Percentiles rank a stretch among this genome's conserved stretches.
These are phyloP conservation scores for Hyperoplus immaculatus DNA, from an alignment of 2,797 vertebrate species.

Conservation along the genomic window DNA sequence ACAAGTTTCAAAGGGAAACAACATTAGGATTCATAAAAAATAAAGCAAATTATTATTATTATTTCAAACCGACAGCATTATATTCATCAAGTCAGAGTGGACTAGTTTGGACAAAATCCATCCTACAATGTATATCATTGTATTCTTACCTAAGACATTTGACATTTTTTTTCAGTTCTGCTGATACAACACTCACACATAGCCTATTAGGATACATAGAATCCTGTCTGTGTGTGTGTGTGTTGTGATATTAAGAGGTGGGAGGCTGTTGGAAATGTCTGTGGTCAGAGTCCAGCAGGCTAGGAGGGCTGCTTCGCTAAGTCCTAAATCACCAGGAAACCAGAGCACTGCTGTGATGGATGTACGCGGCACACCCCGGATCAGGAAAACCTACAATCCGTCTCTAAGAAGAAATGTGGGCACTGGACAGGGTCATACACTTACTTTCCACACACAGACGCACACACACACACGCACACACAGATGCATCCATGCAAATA, in stretches of 20 bases:
- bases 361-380: conserved; percentile 74
- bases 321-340: conserved; percentile 81
- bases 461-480: conserved; percentile 25
- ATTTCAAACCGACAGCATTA: not conserved
- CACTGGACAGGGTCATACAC: conserved; percentile 46
- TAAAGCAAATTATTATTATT: not conserved
- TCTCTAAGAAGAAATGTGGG: conserved; percentile 66
- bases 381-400: conserved; percentile 68
- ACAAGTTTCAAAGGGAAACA: not conserved
- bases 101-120: not conserved
- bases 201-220: not conserved
- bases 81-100: not conserved
- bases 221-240: conserved; percentile 11
- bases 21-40: not conserved
- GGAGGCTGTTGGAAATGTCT: conserved; percentile 65
- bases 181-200: conserved; percentile 5
- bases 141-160: not conserved
- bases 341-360: conserved; percentile 69
- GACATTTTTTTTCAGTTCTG: not conserved
- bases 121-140: not conserved
- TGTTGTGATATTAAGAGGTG: conserved; percentile 47
- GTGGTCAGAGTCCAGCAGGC: conserved; percentile 61
- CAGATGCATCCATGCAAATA: conserved; percentile 49
- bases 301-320: conserved; percentile 58
- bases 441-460: conserved; percentile 12